Percentiles rank a stretch among this genome's conserved stretches.
Evolutionary conservation across 2,797 vertebrate genomes (phyloP).

Genomic region (Pipistrellus kuhlii): DNA sequence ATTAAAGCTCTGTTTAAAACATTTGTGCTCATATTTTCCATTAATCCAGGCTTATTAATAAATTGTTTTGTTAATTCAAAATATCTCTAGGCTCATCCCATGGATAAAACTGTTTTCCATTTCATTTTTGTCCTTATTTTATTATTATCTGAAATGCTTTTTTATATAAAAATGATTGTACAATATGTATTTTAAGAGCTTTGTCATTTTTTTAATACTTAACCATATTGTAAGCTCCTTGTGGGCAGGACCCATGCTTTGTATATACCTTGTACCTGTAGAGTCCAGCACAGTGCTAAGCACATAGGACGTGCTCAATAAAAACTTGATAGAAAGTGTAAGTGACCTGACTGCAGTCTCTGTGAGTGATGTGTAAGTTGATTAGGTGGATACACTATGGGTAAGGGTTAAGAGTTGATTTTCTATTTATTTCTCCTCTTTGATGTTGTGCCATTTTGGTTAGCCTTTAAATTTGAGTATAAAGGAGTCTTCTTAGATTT

Average conservation of each 20-base stretch:
- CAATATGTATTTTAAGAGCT: background rate
- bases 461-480: background rate
- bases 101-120: background rate
- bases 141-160: conserved; percentile 29
- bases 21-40: conserved; percentile 35
- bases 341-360: background rate
- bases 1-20: conserved; percentile 27
- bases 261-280: background rate
- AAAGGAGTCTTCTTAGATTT: background rate
- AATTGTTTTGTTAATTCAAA: conserved; percentile 50
- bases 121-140: conserved; percentile 14
- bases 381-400: background rate
- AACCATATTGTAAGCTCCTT: background rate
- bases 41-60: conserved; percentile 5
- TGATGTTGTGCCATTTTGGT: background rate
- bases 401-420: background rate
- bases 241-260: background rate
- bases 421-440: background rate
- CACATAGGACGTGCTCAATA: background rate
- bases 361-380: background rate
- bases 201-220: background rate
- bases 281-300: background rate
- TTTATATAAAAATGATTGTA: conserved; percentile 36
- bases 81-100: background rate
- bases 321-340: background rate